Evolutionary conservation across 2,888 invertebrate genomes (phyloP), one percentile per base, ranked within the genome.

Genomic region (Limenitis camilla): DNA sequence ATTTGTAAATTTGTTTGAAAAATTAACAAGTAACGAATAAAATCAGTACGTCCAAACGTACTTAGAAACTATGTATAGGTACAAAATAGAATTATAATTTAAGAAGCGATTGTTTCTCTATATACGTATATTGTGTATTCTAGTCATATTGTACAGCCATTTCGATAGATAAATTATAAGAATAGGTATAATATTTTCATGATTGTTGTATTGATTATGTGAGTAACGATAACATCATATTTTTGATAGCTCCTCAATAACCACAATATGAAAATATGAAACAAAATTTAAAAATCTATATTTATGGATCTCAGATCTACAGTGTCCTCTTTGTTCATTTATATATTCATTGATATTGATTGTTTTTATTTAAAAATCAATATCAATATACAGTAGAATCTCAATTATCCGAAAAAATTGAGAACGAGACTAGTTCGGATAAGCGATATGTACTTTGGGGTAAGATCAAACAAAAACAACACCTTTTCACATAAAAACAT

Each of bases 61-160:
- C 68, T 67, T 75, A 70, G 67, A 61, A 68, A 53, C 40, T 60
- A 64, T 65, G 58, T 61, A 72, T 81, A 79, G 75, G 72, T 80
- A 81, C 73, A 78, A 78, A 79, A 63, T 81, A 82, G 76, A 69
- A 61, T 76, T 78, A 74, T 77, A 72, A 70, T 76, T 75, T 72
- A 61, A 67, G 35, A 49, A 47, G 50, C 61, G 65, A 69, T 74
- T 66, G 69, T 74, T 78, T 76, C 65, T 66, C 61, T 61, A 69
- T 72, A 72, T 71, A 62, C 68, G 72, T 78, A 58, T 49, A 77
- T 72, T 76, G 77, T 81, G 76, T 83, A 81, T 74, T 77, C 81
- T 85, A 86, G 81, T 78, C 76, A 73, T 80, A 77, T 71, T 85
- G 85, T 86, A 85, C 85, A 86, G 81, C 72, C 66, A 74, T 75